Percentiles rank a stretch among this genome's conserved stretches.
These are phyloP conservation scores for Dolichoris vasculosae DNA, from an alignment of 1,140 invertebrate species.

Conservation along the genomic window DNA sequence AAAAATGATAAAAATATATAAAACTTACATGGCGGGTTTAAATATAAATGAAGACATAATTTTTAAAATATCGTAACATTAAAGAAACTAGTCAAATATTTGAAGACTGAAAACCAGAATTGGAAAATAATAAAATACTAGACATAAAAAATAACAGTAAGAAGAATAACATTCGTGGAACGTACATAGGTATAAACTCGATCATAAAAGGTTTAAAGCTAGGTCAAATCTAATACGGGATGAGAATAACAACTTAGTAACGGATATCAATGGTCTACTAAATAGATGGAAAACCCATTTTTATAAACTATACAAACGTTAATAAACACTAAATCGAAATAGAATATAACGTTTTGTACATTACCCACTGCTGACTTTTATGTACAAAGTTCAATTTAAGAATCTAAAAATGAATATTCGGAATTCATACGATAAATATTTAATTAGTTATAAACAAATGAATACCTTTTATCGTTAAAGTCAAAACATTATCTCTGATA, in stretches of 20 bases:
- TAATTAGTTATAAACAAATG: no score
- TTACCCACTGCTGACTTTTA: not conserved
- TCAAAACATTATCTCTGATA: no score
- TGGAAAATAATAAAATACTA: conserved; percentile 19
- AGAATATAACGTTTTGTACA: not conserved
- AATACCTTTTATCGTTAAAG: no score
- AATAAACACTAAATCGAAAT: not conserved
- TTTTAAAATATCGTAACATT: not conserved
- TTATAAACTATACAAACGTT: not conserved
- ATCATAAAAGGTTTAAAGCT: conserved; percentile 13
- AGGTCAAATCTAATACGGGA: conserved; percentile 6
- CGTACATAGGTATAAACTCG: conserved; percentile 4
- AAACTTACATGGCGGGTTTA: not conserved
- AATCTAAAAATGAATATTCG: not conserved
- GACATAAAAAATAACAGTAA: not conserved
- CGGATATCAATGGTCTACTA: not conserved
- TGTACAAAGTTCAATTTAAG: not conserved
- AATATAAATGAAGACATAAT: not conserved
- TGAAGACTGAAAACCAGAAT: not conserved
- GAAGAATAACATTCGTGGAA: not conserved
- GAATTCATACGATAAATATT: not conserved
- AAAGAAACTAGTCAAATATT: not conserved
- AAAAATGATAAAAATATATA: not conserved
- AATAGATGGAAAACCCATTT: not conserved
- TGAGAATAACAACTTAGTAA: conserved; percentile 5